Evolutionary conservation across 2,113 vertebrate genomes (phyloP).

Genomic region (Marcusenius ussheri): DNA sequence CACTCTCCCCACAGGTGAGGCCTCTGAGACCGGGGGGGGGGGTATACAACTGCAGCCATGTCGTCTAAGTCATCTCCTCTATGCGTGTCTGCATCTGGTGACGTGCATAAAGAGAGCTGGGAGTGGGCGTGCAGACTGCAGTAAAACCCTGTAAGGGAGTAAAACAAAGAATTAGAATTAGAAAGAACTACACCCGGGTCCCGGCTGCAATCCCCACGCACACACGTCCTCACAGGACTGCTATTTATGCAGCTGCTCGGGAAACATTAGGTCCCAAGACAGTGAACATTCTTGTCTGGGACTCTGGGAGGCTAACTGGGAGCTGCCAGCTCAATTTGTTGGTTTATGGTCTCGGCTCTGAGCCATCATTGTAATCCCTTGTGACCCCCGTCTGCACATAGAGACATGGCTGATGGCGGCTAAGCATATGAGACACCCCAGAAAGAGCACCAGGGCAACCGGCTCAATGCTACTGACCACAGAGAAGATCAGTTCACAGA

Average conservation of each 20-base stretch:
- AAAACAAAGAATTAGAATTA: neutral
- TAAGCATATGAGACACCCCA: neutral
- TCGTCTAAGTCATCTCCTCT: neutral
- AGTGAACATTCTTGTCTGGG: constrained; percentile 20
- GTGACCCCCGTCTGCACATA: neutral
- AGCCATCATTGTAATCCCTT: neutral
- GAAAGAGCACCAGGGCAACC: neutral
- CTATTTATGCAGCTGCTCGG: constrained; percentile 20
- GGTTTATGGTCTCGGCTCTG: neutral
- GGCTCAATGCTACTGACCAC: neutral
- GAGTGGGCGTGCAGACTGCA: neutral
- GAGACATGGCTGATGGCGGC: neutral
- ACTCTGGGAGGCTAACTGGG: neutral
- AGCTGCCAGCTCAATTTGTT: neutral
- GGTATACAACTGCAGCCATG: neutral
- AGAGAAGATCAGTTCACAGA: neutral
- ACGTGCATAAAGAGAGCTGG: neutral
- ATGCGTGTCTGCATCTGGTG: neutral
- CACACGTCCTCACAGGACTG: neutral
- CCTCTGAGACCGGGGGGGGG: neutral
- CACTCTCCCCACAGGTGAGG: constrained; percentile 65
- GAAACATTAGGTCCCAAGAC: constrained; percentile 10
- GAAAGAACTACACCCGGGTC: neutral
- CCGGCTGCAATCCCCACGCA: neutral
- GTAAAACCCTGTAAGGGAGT: neutral